phyloP scores from a whole-genome alignment of 2,797 vertebrate species.

The Aldrovandia affinis region DNA sequence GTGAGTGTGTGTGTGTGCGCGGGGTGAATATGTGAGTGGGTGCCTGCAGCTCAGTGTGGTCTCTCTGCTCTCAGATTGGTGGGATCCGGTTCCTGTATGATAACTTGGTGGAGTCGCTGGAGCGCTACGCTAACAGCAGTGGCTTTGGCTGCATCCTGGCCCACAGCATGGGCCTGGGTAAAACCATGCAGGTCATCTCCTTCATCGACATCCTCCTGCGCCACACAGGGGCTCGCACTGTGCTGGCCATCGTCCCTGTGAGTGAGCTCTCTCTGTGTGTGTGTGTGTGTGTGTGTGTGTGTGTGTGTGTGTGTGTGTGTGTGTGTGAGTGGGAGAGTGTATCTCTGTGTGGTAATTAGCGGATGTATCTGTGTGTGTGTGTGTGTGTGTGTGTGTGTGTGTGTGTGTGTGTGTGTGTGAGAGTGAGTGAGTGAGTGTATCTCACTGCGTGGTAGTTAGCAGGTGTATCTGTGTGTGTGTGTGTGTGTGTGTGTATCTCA shows the following conservation, averaged over 20 bases:
- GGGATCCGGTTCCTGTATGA: conserved; percentile 98
- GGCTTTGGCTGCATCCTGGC: conserved; percentile 98
- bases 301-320: no score
- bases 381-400: not conserved
- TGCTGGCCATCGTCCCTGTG: conserved; percentile 96
- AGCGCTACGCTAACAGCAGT: conserved; percentile 91
- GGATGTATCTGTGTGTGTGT: not conserved
- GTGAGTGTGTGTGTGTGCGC: no score
- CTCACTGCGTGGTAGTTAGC: not conserved
- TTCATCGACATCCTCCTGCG: conserved; percentile 94
- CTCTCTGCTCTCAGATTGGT: conserved; percentile 78
- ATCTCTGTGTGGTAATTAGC: not conserved
- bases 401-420: no score
- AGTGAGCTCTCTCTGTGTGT: conserved; percentile 58
- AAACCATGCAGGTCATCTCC: conserved; percentile 97
- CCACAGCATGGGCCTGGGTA: conserved; percentile 98
- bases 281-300: not conserved
- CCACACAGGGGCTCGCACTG: conserved; percentile 94
- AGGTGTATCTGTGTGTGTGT: not conserved
- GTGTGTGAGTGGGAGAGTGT: no score
- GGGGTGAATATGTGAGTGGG: no score
- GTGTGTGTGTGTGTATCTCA: not conserved
- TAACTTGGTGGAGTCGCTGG: conserved; percentile 95
- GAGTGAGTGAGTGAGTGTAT: no score
- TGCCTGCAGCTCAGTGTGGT: not conserved